Base-by-base conservation (phyloP, 1,140 invertebrate species). In the Campoletis sonorensis region DNA sequence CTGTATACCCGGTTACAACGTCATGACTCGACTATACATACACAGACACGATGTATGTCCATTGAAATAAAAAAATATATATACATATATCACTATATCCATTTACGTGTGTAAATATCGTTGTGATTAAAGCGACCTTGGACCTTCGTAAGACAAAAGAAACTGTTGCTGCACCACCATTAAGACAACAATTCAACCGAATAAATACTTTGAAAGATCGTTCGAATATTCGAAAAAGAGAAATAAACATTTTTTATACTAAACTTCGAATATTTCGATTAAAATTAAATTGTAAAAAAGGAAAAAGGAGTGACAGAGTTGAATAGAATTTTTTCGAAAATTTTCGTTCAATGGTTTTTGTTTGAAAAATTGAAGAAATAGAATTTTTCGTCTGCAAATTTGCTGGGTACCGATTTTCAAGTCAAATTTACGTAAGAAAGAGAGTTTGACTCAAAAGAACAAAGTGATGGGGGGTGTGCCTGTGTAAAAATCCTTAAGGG, bases 21-120 rank as follows among this genome's bases (percentile, higher is more conserved):
- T 72, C 70, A 72, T 72, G 70, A 72, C 70, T 72, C 70, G 70
- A 49, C 37, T 49, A 71, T 40, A 23, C 21, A 58, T 13, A 58
- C 61, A 23, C 58, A 23, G 1, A 58, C 61, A 23, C 58, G 10
- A 23, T 51, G 2, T 51, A 51, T 51, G 18, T 51, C 4, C 15
- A 51, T 51, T n/a, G n/a, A n/a, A n/a, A n/a, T n/a, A n/a, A 51
- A 18, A 51, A 51, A 51, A 4, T 51, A 51, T 16, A 51, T 51
- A 51, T 51, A 51, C 18, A 51, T 51, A 16, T 51, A 51, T n/a
- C 49, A 33, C n/a, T 45, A 13, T 45, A 45, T 11, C 5, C 7
- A 45, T 37, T 37, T 10, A 37, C 37, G 37, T 37, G 1, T 3
- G 40, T 45, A 45, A 0, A 11, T 45, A n/a, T 58, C 54, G 5